Conservation (phyloP, 2,113 vertebrate species). For the Rhinolophus ferrumequinum region DNA sequence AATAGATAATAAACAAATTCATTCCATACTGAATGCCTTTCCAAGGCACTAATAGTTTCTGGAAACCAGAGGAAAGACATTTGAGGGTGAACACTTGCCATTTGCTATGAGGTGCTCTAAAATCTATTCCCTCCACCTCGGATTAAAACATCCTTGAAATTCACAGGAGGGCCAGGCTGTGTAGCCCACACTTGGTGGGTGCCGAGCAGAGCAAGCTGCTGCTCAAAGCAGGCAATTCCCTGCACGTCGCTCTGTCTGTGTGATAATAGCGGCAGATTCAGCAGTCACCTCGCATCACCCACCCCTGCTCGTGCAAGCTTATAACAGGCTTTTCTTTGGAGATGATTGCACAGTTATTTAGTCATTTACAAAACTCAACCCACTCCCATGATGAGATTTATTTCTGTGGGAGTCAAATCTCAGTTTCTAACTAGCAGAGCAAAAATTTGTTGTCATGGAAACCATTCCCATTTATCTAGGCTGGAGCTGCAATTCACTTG, state of each 20-base stretch:
- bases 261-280: neutral
- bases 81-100: neutral
- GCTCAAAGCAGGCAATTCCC: neutral
- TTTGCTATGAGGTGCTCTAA: constrained; percentile 12
- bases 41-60: neutral
- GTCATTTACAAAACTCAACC: constrained; percentile 63
- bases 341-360: constrained; percentile 60
- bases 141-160: neutral
- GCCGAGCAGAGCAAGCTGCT: neutral
- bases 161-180: neutral
- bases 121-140: neutral
- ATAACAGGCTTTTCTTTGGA: constrained; percentile 55
- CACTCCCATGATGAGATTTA: constrained; percentile 49
- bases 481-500: constrained; percentile 55
- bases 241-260: neutral
- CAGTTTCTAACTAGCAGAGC: constrained; percentile 57
- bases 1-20: constrained; percentile 33
- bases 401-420: constrained; percentile 71
- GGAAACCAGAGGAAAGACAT: neutral
- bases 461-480: constrained; percentile 66
- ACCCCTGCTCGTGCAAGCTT: neutral
- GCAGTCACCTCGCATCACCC: neutral
- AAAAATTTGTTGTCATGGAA: constrained; percentile 76
- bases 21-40: neutral
- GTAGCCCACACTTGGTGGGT: neutral